Evolutionary conservation across 1,140 invertebrate species (phyloP), one percentile per base, ranked within the genome.

Genomic region (Drosophila tani): DNA sequence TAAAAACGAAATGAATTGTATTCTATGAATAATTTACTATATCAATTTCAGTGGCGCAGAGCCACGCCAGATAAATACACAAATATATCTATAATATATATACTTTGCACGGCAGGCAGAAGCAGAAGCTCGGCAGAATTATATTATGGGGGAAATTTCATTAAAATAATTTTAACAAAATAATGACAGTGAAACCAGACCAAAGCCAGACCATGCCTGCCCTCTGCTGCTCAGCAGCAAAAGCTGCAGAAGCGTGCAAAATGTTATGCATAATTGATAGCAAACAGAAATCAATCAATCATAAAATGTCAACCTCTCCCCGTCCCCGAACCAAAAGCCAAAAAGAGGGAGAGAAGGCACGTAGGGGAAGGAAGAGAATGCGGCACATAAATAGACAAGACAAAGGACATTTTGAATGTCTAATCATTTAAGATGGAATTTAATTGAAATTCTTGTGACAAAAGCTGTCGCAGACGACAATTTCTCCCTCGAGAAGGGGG

Each of bases 251-350:
- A 81, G 81, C 84, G 84, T 78, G 81, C 68, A 87, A 88, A 87
- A 87, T 88, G 81, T 81, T 77, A 87, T 87, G 68, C 84, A 87
- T 87, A 88, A 87, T 87, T 88, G 84, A 87, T 87, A 64, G 70
- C 80, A 81, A 87, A 87, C 84, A 82, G 73, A 88, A 87, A 87
- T 83, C 84, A 87, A 87, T 87, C 84, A 87, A 87, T 87, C 84
- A 87, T 83, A 80, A 88, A 87, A 81, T 83, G 84, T 83, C 84
- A 88, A 67, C 62, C 46, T 51, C 59, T 14, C 14, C 45, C 45
- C 32, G 21, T n/a, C 6, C 4, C 43, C 41, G 14, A 14, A 27
- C n/a, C 29, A 6, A n/a, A 74, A 38, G 32, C 7, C n/a, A 45
- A 11, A n/a, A 9, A n/a, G 1, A 2, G 15, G 8, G 15, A 17